Evolutionary conservation across 2,113 vertebrate genomes (phyloP).

Genomic region (Tachuris rubrigastra): DNA sequence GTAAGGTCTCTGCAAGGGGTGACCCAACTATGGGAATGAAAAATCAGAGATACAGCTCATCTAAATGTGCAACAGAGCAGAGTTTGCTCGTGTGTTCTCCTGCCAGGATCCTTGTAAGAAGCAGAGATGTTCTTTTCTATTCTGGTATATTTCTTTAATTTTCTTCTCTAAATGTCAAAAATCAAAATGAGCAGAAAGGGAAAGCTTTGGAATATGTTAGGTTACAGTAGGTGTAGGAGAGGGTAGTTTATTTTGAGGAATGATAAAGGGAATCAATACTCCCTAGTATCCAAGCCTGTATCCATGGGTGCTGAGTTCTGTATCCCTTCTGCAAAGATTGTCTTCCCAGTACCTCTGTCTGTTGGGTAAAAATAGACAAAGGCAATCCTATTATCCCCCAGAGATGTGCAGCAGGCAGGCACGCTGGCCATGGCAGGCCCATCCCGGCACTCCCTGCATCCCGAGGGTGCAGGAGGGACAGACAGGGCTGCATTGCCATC

Average conservation of each 20-base stretch:
- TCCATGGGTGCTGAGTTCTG: background rate
- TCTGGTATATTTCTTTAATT: background rate
- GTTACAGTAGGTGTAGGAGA: background rate
- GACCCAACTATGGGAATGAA: background rate
- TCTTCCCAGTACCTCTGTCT: background rate
- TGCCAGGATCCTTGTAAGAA: background rate
- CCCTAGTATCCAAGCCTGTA: background rate
- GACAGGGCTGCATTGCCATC: slow-evolving; percentile 41
- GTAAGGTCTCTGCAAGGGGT: background rate
- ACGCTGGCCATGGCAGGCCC: background rate
- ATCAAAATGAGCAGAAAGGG: background rate
- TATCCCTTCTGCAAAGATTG: background rate
- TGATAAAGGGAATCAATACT: background rate
- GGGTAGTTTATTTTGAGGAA: background rate
- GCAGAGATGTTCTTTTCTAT: background rate
- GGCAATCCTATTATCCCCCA: background rate
- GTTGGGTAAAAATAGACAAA: slow-evolving; percentile 24
- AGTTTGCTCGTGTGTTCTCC: background rate
- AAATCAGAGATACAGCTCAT: background rate
- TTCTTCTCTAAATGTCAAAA: background rate
- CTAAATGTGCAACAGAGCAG: background rate
- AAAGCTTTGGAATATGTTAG: background rate
- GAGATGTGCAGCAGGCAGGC: background rate
- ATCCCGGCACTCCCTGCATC: background rate
- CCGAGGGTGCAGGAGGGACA: background rate